Base-by-base conservation (phyloP, 1,140 invertebrate species). In the Diorhabda elongata region DNA sequence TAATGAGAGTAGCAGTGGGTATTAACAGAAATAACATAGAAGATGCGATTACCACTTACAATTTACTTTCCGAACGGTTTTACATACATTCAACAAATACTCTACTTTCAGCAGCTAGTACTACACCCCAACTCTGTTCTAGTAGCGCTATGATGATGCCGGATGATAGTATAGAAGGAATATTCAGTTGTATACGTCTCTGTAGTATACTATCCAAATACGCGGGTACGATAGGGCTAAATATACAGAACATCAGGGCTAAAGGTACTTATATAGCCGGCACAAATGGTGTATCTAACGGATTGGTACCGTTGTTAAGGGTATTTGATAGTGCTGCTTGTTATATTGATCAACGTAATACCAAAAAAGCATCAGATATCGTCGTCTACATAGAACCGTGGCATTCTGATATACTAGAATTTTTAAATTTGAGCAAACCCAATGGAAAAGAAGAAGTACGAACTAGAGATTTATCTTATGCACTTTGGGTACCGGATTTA, bases 311-410 rank as follows among this genome's bases (percentile, higher is more conserved):
- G 1, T 98, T 99, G 94, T 83, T 99, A 6, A 82, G 95, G 74
- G 96, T 99, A 0, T 99, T 91, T 77, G 99, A 99, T 79, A 96
- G 97, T 78, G 97, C 96, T 44, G 96, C 96, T 0, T 85, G 94
- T 72, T 99, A 99, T 84, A 97, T 99, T 1, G 96, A 99, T 83
- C 98, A 99, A 85, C 97, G 97, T 44, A 97, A 97, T 42, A 98
- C 98, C 77, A 99, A 99, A 82, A 84, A 97, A 73, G 96, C 97
- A 11, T 97, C 97, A 52, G 97, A 97, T 9, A 98, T 98, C 86
- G 96, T 97, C n/a, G 91, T 99, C 68, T 99, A 99, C 79, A 78
- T 99, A 41, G 98, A 99, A 81, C 98, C 98, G 3, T 99, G 98
- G 98, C 98, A 99, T 84, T 90, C 96, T 0, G 97, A 99, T 82